Evolutionary conservation across 2,797 vertebrate species (phyloP).

Genomic region (Sebastes iracundus): DNA sequence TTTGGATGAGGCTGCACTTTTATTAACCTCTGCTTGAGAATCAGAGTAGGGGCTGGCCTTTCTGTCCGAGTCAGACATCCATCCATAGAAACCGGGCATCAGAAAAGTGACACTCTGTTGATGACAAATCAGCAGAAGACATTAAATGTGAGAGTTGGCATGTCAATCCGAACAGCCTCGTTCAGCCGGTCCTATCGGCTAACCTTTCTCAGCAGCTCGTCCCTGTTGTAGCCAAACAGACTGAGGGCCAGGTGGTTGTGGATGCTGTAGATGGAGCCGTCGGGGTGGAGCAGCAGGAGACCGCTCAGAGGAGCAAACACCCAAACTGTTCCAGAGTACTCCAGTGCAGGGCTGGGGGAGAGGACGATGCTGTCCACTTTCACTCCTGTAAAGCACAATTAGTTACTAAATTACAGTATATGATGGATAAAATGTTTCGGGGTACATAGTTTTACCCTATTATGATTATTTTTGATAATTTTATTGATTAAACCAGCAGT

Average conservation of each 20-base stretch:
- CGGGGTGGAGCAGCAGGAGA: conserved; percentile 86
- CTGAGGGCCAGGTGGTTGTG: conserved; percentile 85
- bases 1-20: conserved; percentile 35
- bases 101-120: conserved; percentile 90
- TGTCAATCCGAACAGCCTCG: not conserved
- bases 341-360: conserved; percentile 42
- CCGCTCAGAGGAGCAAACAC: conserved; percentile 88
- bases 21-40: conserved; percentile 47
- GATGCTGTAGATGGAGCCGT: conserved; percentile 89
- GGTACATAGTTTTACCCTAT: not conserved
- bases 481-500: not conserved
- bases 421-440: not conserved
- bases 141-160: conserved; percentile 23
- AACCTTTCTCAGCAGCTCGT: conserved; percentile 91
- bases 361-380: not conserved
- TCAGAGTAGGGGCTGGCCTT: conserved; percentile 51
- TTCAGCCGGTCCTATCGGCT: conserved; percentile 21
- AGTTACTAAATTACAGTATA: not conserved
- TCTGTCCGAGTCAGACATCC: conserved; percentile 76
- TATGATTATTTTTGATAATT: not conserved
- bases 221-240: conserved; percentile 89
- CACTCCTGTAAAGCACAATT: conserved; percentile 24
- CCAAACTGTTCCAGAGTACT: conserved; percentile 87
- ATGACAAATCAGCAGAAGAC: conserved; percentile 40
- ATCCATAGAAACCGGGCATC: conserved; percentile 91